Percentiles rank a stretch among this genome's conserved stretches.
Evolutionary conservation across 1,140 invertebrate species (phyloP).

Genomic region (Melipona quadrifasciata): DNA sequence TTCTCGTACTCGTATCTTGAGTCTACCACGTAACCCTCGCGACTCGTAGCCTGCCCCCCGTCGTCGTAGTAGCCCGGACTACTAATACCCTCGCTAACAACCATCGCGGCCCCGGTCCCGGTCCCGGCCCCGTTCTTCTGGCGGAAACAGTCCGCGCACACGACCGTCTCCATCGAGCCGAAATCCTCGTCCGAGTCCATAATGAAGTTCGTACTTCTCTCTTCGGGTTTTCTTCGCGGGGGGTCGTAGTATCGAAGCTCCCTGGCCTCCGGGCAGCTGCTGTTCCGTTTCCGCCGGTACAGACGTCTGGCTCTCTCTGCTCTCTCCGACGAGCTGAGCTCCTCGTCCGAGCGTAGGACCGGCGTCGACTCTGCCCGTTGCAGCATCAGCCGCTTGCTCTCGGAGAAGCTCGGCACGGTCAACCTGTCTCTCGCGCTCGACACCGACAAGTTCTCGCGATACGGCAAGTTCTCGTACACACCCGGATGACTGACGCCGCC

Average conservation of each 20-base stretch:
- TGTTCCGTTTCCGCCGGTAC: conserved; percentile 71
- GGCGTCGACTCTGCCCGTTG: conserved; percentile 76
- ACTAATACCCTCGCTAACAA: conserved; percentile 34
- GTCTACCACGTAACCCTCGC: conserved; percentile 43
- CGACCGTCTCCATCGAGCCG: conserved; percentile 77
- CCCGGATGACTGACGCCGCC: conserved; percentile 6
- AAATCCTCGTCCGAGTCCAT: conserved; percentile 78
- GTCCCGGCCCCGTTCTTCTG: conserved; percentile 14
- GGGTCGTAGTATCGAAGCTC: conserved; percentile 45
- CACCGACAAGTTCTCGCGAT: background rate
- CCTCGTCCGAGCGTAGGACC: conserved; percentile 72
- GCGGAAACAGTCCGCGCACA: conserved; percentile 65
- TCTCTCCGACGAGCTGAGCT: conserved; percentile 59
- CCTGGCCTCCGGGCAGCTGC: conserved; percentile 76
- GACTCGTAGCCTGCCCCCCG: conserved; percentile 23
- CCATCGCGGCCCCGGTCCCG: background rate
- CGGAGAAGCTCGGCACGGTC: conserved; percentile 59
- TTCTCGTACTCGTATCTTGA: conserved; percentile 54
- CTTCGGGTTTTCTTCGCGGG: conserved; percentile 18
- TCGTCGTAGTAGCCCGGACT: conserved; percentile 57
- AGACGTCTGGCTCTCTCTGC: conserved; percentile 61
- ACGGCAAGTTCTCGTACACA: conserved; percentile 68
- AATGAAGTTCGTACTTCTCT: conserved; percentile 57
- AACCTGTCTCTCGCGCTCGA: conserved; percentile 17
- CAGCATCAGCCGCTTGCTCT: conserved; percentile 62